Conservation (phyloP, 2,113 vertebrate genomes). For the Seriola quinqueradiata region DNA sequence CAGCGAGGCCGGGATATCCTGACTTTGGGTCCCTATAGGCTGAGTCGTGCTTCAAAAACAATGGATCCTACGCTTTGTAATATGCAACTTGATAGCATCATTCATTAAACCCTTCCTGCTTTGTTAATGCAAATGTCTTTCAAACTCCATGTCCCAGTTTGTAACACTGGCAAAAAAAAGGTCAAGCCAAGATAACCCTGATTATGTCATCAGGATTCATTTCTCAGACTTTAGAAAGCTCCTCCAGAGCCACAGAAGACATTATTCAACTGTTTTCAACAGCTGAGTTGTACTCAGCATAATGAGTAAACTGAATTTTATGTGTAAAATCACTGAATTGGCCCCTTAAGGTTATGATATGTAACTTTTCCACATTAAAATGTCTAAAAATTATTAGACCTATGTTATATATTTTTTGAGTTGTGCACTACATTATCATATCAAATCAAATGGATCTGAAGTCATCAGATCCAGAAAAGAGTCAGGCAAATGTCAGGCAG, state of each 20-base stretch:
- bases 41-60: conserved; percentile 8
- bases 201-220: conserved; percentile 9
- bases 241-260: background rate
- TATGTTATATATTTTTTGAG: too few relatives aligned
- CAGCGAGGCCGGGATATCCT: background rate
- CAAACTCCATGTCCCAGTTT: background rate
- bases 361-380: too few relatives aligned
- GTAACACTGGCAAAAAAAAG: background rate
- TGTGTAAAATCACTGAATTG: background rate
- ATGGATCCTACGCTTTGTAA: background rate
- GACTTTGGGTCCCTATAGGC: background rate
- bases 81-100: background rate
- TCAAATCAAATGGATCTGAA: too few relatives aligned
- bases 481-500: too few relatives aligned
- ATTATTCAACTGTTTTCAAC: conserved; percentile 11
- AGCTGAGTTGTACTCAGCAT: conserved; percentile 2
- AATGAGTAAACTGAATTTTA: background rate
- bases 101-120: conserved; percentile 2
- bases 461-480: too few relatives aligned
- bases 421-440: too few relatives aligned
- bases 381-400: too few relatives aligned
- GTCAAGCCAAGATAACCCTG: conserved; percentile 15
- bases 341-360: background rate
- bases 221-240: conserved; percentile 1
- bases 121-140: background rate